phyloP scores from a whole-genome alignment of 1,140 invertebrate species.

The Drosophila kurseongensis region DNA sequence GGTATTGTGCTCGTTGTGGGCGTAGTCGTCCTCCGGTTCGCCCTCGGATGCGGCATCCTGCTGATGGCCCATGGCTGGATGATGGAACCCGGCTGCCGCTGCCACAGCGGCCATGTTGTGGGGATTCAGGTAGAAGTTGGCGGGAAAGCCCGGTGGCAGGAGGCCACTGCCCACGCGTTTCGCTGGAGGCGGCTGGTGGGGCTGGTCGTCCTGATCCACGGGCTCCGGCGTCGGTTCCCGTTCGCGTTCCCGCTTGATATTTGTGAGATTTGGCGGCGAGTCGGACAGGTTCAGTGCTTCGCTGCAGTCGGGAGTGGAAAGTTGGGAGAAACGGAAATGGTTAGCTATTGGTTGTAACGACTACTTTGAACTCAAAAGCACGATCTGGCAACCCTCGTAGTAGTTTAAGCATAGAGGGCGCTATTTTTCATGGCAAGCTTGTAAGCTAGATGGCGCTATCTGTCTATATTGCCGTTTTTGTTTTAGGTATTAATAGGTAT shows the following conservation, averaged over 20 bases:
- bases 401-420: not conserved
- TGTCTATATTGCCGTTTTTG: not conserved
- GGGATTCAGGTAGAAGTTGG: conserved; percentile 79
- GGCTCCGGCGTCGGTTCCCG: conserved; percentile 83
- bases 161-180: conserved; percentile 85
- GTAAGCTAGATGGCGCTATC: not conserved
- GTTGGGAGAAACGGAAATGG: conserved; percentile 23
- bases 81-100: conserved; percentile 72
- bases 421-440: not conserved
- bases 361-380: too few species aligned
- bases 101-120: conserved; percentile 83
- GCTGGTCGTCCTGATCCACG: conserved; percentile 63
- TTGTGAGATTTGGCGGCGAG: conserved; percentile 85
- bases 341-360: too few species aligned
- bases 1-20: conserved; percentile 67
- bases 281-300: conserved; percentile 88
- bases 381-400: too few species aligned
- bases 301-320: conserved; percentile 69
- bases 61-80: conserved; percentile 53
- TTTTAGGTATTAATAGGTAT: too few species aligned
- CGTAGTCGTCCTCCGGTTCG: conserved; percentile 71
- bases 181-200: conserved; percentile 85
- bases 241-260: conserved; percentile 88
- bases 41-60: conserved; percentile 69
- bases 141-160: conserved; percentile 71